A percentile compares a stretch with the other conserved stretches of the same genome.
Conservation (phyloP, 2,797 vertebrate species). For the Bovichtus diacanthus region DNA sequence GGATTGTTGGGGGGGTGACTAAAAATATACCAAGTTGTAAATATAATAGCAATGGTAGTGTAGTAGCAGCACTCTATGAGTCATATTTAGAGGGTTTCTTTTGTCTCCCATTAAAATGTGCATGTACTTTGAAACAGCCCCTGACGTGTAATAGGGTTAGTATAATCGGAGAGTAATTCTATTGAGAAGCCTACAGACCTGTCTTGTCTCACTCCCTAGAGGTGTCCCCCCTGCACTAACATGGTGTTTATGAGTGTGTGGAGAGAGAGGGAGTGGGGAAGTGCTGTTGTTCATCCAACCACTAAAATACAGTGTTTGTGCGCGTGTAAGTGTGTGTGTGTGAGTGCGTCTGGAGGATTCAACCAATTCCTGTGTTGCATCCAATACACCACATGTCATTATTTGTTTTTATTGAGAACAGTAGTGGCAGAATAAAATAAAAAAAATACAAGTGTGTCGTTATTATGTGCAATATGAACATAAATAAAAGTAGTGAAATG, state of each 20-base stretch:
- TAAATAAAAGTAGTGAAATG: slow-evolving; percentile 26
- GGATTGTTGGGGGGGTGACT: not conserved
- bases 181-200: slow-evolving; percentile 37
- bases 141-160: slow-evolving; percentile 19
- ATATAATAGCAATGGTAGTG: not conserved
- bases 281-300: slow-evolving; percentile 20
- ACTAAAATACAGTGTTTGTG: not conserved
- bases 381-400: not conserved
- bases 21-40: not conserved
- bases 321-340: not conserved
- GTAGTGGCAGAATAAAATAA: not conserved
- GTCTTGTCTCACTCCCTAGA: slow-evolving; percentile 30
- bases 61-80: not conserved
- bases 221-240: slow-evolving; percentile 22
- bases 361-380: not conserved
- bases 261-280: not conserved
- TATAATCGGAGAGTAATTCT: slow-evolving; percentile 19
- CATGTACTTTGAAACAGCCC: not conserved
- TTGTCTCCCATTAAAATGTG: slow-evolving; percentile 13
- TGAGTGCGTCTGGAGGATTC: not conserved
- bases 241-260: slow-evolving; percentile 39
- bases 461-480: not conserved
- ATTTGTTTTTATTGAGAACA: not conserved
- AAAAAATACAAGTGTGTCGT: too few species aligned
- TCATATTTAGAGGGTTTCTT: slow-evolving; percentile 1